Percentiles rank a stretch among this genome's conserved stretches.
Conservation (phyloP, 2,888 invertebrate species). For the Drosophila suboccidentalis region DNA sequence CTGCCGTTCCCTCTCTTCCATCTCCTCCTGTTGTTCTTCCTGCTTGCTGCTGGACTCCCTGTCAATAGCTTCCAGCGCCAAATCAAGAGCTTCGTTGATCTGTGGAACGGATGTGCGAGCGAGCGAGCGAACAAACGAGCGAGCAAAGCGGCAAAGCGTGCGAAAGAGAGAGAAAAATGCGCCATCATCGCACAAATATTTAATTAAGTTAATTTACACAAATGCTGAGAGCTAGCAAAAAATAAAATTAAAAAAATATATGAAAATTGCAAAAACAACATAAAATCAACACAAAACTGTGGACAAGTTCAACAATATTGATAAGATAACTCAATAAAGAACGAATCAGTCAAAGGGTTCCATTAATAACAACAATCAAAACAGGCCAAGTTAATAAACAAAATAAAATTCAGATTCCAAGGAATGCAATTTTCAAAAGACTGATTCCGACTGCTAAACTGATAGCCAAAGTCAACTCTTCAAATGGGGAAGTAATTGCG, state of each 20-base stretch:
- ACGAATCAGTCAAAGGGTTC: conserved; percentile 33
- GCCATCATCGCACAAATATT: conserved; percentile 64
- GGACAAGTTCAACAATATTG: conserved; percentile 21
- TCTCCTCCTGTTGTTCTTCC: conserved; percentile 38
- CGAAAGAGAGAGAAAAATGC: conserved; percentile 66
- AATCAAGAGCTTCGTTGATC: conserved; percentile 89
- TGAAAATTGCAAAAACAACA: conserved; percentile 31
- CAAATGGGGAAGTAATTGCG: conserved; percentile 6
- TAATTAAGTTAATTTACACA: conserved; percentile 65
- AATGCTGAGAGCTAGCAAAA: conserved; percentile 52
- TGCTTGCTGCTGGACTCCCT: conserved; percentile 77
- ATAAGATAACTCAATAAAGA: conserved; percentile 31
- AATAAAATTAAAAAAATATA: conserved; percentile 21
- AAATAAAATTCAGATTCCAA: background rate
- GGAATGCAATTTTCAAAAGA: conserved; percentile 6
- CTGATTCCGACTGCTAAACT: background rate
- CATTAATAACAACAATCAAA: conserved; percentile 40
- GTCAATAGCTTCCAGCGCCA: conserved; percentile 89
- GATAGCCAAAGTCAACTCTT: conserved; percentile 17
- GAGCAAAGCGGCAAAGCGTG: conserved; percentile 62
- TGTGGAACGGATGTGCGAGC: conserved; percentile 77
- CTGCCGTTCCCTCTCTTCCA: conserved; percentile 10
- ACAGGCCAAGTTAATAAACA: conserved; percentile 16
- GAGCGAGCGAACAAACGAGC: conserved; percentile 39
- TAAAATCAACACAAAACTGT: conserved; percentile 25